Evolutionary conservation across 1,140 invertebrate genomes (phyloP).

Genomic region (Zaprionus africanus): DNA sequence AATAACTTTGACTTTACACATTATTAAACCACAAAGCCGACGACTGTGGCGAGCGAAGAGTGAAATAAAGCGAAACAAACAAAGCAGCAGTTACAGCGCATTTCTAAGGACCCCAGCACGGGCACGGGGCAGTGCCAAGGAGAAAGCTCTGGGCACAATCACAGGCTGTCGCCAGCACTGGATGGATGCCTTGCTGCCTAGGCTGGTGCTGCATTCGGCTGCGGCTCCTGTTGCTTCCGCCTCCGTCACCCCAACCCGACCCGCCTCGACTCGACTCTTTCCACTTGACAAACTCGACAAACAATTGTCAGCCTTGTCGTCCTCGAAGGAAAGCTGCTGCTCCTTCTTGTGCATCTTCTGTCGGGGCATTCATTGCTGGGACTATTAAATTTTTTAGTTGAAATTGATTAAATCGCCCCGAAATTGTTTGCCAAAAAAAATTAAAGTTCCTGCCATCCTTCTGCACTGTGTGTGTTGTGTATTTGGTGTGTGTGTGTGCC

Average conservation of each 20-base stretch:
- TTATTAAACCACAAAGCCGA: conserved; percentile 81
- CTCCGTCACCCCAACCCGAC: background rate
- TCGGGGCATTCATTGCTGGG: conserved; percentile 48
- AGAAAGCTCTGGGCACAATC: background rate
- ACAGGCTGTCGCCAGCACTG: conserved; percentile 1
- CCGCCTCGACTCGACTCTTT: conserved; percentile 34
- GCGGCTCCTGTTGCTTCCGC: conserved; percentile 61
- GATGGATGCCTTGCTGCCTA: conserved; percentile 3
- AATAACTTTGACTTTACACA: conserved; percentile 83
- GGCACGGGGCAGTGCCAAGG: background rate
- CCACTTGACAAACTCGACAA: conserved; percentile 73
- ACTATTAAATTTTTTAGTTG: conserved; percentile 74
- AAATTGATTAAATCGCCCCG: conserved; percentile 74
- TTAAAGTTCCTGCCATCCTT: conserved; percentile 39
- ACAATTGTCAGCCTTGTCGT: conserved; percentile 71
- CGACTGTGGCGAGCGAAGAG: conserved; percentile 38
- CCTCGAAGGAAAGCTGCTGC: background rate
- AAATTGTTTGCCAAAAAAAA: conserved; percentile 62
- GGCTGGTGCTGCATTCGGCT: background rate
- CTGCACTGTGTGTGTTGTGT: background rate
- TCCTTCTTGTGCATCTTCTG: background rate
- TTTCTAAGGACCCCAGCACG: conserved; percentile 21
- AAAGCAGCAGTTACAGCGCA: conserved; percentile 45
- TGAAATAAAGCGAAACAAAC: conserved; percentile 75
- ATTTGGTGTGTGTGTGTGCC: background rate